Percentiles rank a stretch among this genome's conserved stretches.
Evolutionary conservation across 2,113 vertebrate genomes (phyloP).

Genomic region (Mastomys natalensis): DNA sequence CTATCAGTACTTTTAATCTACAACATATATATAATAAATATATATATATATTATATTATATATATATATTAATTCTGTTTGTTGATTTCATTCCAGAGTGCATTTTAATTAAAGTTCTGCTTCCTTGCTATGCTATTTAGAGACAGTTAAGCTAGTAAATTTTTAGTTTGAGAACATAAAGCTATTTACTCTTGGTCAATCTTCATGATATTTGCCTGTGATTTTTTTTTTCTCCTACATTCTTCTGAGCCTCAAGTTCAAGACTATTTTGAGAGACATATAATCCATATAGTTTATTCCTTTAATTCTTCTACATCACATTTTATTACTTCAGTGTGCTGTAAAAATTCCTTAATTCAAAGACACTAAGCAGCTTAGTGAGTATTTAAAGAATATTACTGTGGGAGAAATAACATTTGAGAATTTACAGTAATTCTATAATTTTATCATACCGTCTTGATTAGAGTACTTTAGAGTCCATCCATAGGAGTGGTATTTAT

Average conservation of each 20-base stretch:
- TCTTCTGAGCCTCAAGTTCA: slow-evolving; percentile 48
- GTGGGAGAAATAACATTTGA: slow-evolving; percentile 70
- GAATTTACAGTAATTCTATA: slow-evolving; percentile 67
- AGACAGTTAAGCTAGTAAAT: slow-evolving; percentile 6
- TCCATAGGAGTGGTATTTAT: slow-evolving; percentile 29
- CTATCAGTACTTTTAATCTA: slow-evolving; percentile 14
- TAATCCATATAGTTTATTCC: slow-evolving; percentile 72
- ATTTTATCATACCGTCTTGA: slow-evolving; percentile 72
- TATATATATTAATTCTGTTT: neutral
- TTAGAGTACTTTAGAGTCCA: slow-evolving; percentile 63
- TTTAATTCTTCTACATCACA: slow-evolving; percentile 62
- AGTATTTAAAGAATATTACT: slow-evolving; percentile 68
- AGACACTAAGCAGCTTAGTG: slow-evolving; percentile 60
- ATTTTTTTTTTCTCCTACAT: slow-evolving; percentile 31
- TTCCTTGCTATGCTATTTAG: slow-evolving; percentile 51
- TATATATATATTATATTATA: neutral
- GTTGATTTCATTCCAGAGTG: slow-evolving; percentile 29
- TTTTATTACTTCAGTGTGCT: slow-evolving; percentile 72
- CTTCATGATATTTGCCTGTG: slow-evolving; percentile 44
- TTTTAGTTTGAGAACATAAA: slow-evolving; percentile 40
- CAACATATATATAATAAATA: neutral
- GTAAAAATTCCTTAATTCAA: slow-evolving; percentile 68
- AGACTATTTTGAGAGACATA: slow-evolving; percentile 68
- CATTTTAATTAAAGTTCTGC: slow-evolving; percentile 69
- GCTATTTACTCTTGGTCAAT: slow-evolving; percentile 53